Evolutionary conservation across 1,140 invertebrate species (phyloP).

Genomic region (Sitodiplosis mosellana): DNA sequence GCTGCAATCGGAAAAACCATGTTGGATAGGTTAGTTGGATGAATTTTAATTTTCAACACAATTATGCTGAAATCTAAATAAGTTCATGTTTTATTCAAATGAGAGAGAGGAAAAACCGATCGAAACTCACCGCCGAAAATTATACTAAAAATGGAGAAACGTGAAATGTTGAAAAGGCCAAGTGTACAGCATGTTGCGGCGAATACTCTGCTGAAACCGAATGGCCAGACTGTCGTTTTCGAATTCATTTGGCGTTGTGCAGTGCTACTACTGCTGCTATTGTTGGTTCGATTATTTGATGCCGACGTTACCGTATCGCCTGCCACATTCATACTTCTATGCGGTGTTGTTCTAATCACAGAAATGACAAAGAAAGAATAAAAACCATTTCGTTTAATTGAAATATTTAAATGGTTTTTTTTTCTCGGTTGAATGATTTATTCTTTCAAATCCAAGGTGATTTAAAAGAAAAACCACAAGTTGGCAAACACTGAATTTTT

Average conservation of each 20-base stretch:
- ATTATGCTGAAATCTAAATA: neutral
- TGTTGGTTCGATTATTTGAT: neutral
- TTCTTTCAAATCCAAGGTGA: too few species aligned
- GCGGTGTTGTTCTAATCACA: neutral
- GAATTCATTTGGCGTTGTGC: constrained; percentile 12
- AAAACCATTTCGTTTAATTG: too few species aligned
- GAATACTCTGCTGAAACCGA: constrained; percentile 56
- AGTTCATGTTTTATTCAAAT: neutral
- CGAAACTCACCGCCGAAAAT: constrained; percentile 57
- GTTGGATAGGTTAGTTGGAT: too few species aligned
- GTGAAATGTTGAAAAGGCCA: constrained; percentile 72
- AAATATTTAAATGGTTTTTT: too few species aligned
- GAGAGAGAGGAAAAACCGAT: too few species aligned
- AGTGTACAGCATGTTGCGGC: constrained; percentile 68
- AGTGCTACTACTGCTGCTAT: neutral
- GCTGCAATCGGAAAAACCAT: constrained; percentile 31
- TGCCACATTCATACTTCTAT: neutral
- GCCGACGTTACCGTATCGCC: neutral
- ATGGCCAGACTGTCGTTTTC: constrained; percentile 42
- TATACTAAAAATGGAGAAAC: constrained; percentile 70
- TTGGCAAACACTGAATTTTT: too few species aligned
- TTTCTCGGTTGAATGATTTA: too few species aligned
- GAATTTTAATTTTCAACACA: too few species aligned
- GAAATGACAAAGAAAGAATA: neutral
- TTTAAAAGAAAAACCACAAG: too few species aligned